phyloP scores from a whole-genome alignment of 2,113 vertebrate species.

The Colius striatus region DNA sequence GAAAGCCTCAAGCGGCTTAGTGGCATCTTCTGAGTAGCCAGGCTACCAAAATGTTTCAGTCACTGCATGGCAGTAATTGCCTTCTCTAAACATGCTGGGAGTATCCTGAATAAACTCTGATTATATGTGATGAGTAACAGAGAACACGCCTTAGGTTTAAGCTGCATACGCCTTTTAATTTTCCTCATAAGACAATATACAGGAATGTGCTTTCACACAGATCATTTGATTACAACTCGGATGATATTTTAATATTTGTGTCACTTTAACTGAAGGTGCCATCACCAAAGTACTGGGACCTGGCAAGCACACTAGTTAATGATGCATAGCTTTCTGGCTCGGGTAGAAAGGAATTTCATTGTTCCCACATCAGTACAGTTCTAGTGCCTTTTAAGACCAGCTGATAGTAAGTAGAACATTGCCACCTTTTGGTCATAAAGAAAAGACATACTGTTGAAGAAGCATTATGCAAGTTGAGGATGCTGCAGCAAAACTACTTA shows the following conservation, averaged over 20 bases:
- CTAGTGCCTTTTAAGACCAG: not conserved
- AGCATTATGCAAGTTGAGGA: not conserved
- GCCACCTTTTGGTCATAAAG: slow-evolving; percentile 74
- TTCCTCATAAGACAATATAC: not conserved
- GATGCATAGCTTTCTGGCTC: slow-evolving; percentile 52
- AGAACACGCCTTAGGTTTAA: not conserved
- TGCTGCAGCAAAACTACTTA: not conserved
- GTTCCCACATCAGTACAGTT: not conserved
- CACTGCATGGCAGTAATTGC: rapidly evolving
- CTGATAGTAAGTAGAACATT: slow-evolving; percentile 72
- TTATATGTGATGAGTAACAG: not conserved
- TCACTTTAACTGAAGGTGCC: slow-evolving; percentile 43
- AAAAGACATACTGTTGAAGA: not conserved
- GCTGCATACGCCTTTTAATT: not conserved
- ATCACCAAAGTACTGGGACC: slow-evolving; percentile 13
- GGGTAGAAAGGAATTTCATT: not conserved
- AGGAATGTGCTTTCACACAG: not conserved
- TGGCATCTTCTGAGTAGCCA: not conserved
- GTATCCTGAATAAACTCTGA: not conserved
- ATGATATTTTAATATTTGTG: slow-evolving; percentile 53
- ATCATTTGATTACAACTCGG: slow-evolving; percentile 27
- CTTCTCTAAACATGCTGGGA: rapidly evolving
- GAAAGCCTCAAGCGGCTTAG: too few relatives aligned
- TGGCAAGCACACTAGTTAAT: slow-evolving; percentile 53
- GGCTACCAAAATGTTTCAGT: not conserved